Conservation (phyloP, 2,888 invertebrate species). For the Calameuta pallipes region DNA sequence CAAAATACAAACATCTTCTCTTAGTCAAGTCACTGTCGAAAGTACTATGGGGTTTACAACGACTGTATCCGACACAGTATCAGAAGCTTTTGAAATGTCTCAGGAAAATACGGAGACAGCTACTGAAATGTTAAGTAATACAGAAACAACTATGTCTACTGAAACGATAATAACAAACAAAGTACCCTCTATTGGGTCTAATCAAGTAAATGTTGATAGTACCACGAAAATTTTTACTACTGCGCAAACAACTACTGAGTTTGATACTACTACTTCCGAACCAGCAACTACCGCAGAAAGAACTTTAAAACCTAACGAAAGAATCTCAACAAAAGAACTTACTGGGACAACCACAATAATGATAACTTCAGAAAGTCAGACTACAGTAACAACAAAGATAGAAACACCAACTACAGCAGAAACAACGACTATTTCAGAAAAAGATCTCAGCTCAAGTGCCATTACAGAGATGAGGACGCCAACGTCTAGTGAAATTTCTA, state of each 20-base stretch:
- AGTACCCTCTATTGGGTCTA: constrained; percentile 6
- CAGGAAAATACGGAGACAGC: constrained; percentile 27
- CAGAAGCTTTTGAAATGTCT: background rate
- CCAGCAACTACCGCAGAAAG: background rate
- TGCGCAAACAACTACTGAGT: background rate
- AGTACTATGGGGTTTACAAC: background rate
- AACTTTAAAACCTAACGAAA: background rate
- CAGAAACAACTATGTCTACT: constrained; percentile 28
- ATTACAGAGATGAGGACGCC: too few species aligned
- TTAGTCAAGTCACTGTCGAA: background rate
- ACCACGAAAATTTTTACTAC: background rate
- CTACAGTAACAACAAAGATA: too few species aligned
- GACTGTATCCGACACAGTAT: background rate
- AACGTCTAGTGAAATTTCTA: too few species aligned
- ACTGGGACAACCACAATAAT: too few species aligned
- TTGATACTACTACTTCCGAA: background rate
- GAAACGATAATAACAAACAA: constrained; percentile 36
- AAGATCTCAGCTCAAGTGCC: too few species aligned
- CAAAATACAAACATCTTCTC: too few species aligned
- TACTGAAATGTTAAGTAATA: constrained; percentile 27
- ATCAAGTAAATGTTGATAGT: background rate
- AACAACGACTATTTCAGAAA: too few species aligned
- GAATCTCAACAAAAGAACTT: too few species aligned
- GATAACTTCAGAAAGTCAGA: too few species aligned
- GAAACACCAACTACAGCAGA: too few species aligned